Evolutionary conservation across 2,888 invertebrate genomes (phyloP), one percentile per base, ranked within the genome.

Genomic region (Cecidostiba fungosa): DNA sequence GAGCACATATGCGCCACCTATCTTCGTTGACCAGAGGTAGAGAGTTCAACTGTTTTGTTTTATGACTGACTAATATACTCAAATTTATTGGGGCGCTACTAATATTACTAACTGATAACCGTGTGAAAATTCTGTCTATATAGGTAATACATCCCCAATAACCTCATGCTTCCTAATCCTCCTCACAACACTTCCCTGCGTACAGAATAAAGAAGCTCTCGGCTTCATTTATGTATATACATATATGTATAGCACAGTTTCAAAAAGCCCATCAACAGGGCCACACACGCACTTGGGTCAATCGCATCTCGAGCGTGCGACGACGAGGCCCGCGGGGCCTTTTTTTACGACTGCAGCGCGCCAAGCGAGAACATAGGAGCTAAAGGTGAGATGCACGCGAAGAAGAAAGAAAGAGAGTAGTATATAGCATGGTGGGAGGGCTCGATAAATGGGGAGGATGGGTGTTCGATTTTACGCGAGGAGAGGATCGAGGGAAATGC

Each of bases 261-360:
- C 78, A 74, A 74, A 85, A 85, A 77, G 54, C 69, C 77, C 85
- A 78, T 85, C 85, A 82, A 66, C 85, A 69, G 39, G 16, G 82
- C 66, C 66, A 29, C 70, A 23, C 66, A 47, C 26, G 50, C 26
- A 23, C 85, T 72, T 73, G 43, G 85, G 81, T 81, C 85, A 85
- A 50, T 85, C 81, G 77, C 85, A 77, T 85, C 76, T 69, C 74
- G 72, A 39, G 77, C 47, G 62, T 59, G 70, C 70, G 70, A 29
- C 80, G 81, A 50, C 50, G 78, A 36, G 72, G 77, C 85, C 81
- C 47, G 73, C 77, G 82, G 73, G 66, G 80, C 73, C 77, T 73
- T 72, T 74, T 84, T 80, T 80, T 66, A 76, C 76, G 69, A 80
- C 79, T 66, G 73, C 70, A n/a, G 5, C 50, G n/a, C 2, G 32